A percentile compares a stretch with the other conserved stretches of the same genome.
These are phyloP conservation scores for Hormiphora californensis DNA, from an alignment of 37 sponge, comb jelly and placozoan species.

Conservation along the genomic window DNA sequence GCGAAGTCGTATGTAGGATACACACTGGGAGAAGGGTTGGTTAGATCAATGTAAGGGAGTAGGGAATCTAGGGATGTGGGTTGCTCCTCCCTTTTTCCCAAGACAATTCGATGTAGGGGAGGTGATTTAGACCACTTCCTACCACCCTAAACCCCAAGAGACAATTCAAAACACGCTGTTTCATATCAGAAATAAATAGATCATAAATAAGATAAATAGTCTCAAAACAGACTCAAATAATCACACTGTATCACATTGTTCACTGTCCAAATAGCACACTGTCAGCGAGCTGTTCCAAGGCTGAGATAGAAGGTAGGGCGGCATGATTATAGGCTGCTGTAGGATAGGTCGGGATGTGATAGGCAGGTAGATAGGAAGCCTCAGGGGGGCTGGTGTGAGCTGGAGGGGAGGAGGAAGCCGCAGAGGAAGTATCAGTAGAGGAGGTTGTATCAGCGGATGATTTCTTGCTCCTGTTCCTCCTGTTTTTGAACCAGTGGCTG, in stretches of 20 bases:
- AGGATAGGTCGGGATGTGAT: too few relatives aligned
- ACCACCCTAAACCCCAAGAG: too few relatives aligned
- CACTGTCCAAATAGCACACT: too few relatives aligned
- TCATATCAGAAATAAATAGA: too few relatives aligned
- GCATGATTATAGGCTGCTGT: neutral
- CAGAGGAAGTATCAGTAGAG: neutral
- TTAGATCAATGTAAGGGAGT: neutral
- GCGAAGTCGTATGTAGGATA: slow-evolving; percentile 99
- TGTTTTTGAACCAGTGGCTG: slow-evolving; percentile 52
- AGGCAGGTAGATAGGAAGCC: neutral
- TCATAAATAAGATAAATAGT: too few relatives aligned
- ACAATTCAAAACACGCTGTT: too few relatives aligned
- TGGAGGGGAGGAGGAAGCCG: neutral
- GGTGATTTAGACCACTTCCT: neutral
- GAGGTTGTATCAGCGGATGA: too few relatives aligned
- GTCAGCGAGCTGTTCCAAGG: too few relatives aligned
- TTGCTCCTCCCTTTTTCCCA: too few relatives aligned
- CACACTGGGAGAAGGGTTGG: slow-evolving; percentile 61
- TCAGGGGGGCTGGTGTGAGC: neutral
- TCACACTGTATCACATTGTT: too few relatives aligned
- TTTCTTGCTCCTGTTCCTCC: slow-evolving; percentile 16
- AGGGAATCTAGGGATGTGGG: neutral
- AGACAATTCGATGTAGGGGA: too few relatives aligned
- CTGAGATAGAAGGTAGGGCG: neutral
- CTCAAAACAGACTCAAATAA: too few relatives aligned